Percentiles rank a stretch among this genome's conserved stretches.
phyloP scores from a whole-genome alignment of 2,113 vertebrate species.

The Chlorocebus sabaeus region DNA sequence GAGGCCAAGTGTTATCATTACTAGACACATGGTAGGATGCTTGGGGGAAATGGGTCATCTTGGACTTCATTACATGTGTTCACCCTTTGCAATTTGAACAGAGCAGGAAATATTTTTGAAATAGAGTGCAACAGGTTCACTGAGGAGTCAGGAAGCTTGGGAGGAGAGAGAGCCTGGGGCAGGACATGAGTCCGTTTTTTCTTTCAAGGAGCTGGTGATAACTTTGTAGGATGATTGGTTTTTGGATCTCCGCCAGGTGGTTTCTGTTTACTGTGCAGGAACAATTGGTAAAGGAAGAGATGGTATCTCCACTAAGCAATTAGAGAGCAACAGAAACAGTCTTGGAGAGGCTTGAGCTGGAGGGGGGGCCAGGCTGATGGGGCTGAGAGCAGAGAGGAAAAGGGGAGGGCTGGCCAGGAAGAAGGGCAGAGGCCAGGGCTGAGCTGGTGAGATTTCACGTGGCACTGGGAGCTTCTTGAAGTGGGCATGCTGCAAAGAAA shows the following conservation, averaged over 20 bases:
- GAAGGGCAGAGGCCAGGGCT: not conserved
- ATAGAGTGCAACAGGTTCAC: not conserved
- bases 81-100: not conserved
- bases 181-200: not conserved
- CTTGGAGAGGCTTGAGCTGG: not conserved
- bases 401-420: not conserved
- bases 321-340: not conserved
- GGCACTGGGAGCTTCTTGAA: not conserved
- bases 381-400: not conserved
- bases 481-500: too few species aligned
- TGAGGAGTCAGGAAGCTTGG: not conserved
- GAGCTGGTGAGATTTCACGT: not conserved
- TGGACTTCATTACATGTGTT: not conserved
- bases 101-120: not conserved
- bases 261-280: conserved; percentile 17
- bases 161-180: not conserved
- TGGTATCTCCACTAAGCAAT: not conserved
- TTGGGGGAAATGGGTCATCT: not conserved
- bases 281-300: not conserved
- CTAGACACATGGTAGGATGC: not conserved
- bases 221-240: not conserved
- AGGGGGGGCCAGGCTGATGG: not conserved
- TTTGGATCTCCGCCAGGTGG: not conserved
- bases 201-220: not conserved
- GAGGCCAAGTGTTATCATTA: not conserved